Evolutionary conservation across 2,888 invertebrate species (phyloP).

Genomic region (Phortica magna): DNA sequence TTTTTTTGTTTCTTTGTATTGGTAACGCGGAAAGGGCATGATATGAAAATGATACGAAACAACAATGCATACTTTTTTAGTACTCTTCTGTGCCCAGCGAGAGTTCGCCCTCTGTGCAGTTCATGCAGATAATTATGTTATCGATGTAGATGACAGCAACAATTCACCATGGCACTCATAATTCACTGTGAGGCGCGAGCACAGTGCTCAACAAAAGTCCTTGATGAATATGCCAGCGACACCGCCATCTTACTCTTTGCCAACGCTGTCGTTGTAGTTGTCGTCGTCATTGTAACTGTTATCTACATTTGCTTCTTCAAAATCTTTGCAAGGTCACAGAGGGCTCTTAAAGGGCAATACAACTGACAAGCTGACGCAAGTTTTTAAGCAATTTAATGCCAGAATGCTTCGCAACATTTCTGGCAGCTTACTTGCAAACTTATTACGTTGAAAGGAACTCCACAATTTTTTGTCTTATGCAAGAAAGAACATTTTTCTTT

Average conservation of each 20-base stretch:
- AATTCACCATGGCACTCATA: conserved; percentile 1
- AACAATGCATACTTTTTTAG: conserved; percentile 9
- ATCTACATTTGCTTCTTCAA: neutral
- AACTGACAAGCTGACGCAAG: conserved; percentile 41
- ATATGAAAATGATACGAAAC: neutral
- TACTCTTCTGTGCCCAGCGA: neutral
- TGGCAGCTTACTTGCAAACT: neutral
- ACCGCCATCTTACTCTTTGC: too few relatives aligned
- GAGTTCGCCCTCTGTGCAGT: neutral
- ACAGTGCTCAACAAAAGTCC: neutral
- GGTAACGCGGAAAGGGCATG: neutral
- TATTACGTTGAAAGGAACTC: too few relatives aligned
- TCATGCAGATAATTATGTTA: conserved; percentile 31
- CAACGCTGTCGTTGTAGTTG: too few relatives aligned
- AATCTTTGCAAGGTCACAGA: conserved; percentile 13
- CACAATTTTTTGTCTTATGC: conserved; percentile 3
- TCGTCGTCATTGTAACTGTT: neutral
- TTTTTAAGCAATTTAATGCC: conserved; percentile 55
- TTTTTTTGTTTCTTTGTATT: neutral
- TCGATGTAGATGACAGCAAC: conserved; percentile 20
- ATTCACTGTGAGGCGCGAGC: conserved; percentile 9
- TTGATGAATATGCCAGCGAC: neutral
- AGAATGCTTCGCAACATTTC: conserved; percentile 53
- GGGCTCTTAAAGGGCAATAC: neutral
- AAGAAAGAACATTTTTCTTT: conserved; percentile 14